A percentile compares a stretch with the other conserved stretches of the same genome.
These are phyloP conservation scores for Sinocyclocheilus rhinocerous DNA, from an alignment of 2,113 vertebrate genomes.

Conservation along the genomic window DNA sequence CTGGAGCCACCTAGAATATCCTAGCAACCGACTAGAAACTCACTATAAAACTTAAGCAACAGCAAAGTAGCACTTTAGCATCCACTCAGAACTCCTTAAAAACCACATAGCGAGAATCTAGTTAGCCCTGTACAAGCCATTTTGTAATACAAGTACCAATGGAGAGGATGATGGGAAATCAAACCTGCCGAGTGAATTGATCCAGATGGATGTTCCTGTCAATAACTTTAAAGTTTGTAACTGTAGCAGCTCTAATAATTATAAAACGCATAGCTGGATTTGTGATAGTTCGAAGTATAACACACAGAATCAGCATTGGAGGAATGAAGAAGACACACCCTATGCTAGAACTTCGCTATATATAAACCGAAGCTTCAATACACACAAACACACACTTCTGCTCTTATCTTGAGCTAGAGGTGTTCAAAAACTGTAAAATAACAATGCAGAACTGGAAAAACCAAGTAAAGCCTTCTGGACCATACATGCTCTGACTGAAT, in stretches of 20 bases:
- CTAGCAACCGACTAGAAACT: neutral
- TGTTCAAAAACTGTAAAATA: conserved; percentile 10
- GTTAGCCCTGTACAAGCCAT: too few relatives aligned
- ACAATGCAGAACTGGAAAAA: conserved; percentile 68
- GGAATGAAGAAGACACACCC: conserved; percentile 53
- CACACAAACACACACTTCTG: conserved; percentile 2
- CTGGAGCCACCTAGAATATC: too few relatives aligned
- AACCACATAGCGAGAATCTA: too few relatives aligned
- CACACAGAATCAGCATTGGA: neutral
- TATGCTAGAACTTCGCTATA: conserved; percentile 65
- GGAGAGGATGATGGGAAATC: neutral
- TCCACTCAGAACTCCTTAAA: too few relatives aligned
- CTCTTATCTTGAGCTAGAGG: neutral
- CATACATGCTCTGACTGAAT: neutral
- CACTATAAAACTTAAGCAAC: too few relatives aligned
- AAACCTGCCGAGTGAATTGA: neutral
- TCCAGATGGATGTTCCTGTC: neutral
- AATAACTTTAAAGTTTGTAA: neutral
- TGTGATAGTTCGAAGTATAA: neutral
- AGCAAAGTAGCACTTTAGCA: too few relatives aligned
- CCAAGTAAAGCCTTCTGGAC: conserved; percentile 62
- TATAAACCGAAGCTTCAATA: conserved; percentile 47
- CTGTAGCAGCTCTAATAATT: too few relatives aligned
- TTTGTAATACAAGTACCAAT: too few relatives aligned
- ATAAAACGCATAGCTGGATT: neutral